A percentile compares a stretch with the other conserved stretches of the same genome.
Conservation (phyloP, 1,140 invertebrate species). For the Pseudomyrmex concolor region DNA sequence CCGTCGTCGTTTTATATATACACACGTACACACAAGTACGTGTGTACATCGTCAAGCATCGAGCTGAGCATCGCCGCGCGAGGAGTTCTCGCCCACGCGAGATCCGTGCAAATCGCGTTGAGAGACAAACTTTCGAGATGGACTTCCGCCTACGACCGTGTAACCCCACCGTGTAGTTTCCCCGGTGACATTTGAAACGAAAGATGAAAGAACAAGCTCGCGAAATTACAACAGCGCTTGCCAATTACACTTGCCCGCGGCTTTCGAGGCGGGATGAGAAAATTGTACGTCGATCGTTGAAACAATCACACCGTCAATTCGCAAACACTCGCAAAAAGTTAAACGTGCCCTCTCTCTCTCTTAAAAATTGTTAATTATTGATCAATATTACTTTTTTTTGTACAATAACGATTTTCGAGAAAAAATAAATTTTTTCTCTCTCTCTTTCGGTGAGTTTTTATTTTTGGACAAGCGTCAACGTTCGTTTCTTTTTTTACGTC, state of each 20-base stretch:
- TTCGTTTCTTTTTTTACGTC: no score
- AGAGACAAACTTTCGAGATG: conserved; percentile 34
- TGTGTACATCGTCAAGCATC: conserved; percentile 52
- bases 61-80: not conserved
- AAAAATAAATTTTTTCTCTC: no score
- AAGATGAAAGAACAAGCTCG: conserved; percentile 2
- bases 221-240: conserved; percentile 4
- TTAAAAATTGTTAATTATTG: no score
- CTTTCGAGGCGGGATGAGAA: not conserved
- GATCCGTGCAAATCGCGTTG: not conserved
- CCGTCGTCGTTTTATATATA: conserved; percentile 53
- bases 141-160: conserved; percentile 27
- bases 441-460: no score
- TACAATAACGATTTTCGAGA: no score
- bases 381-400: no score
- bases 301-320: not conserved
- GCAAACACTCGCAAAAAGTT: not conserved
- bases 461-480: no score
- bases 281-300: not conserved
- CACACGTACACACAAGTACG: no score
- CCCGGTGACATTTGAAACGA: conserved; percentile 1
- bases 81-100: conserved; percentile 15
- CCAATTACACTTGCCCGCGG: conserved; percentile 29
- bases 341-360: no score
- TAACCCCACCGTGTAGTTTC: not conserved